Base-by-base conservation (phyloP, 2,797 vertebrate species). In the Micropoecilia bifurca region DNA sequence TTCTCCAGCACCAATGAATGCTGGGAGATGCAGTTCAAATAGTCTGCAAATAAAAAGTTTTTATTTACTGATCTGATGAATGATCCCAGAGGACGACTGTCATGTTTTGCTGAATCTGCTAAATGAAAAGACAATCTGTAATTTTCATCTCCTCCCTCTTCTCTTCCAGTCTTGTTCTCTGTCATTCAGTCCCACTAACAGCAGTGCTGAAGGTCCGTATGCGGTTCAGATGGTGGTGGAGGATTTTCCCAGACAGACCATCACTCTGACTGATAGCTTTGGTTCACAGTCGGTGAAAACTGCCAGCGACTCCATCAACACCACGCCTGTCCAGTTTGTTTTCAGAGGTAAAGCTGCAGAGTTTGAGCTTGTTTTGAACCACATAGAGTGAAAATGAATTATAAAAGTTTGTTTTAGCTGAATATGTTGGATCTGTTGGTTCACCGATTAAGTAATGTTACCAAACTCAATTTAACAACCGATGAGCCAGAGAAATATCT, bases 301-400 rank as follows among this genome's bases (percentile, higher is more conserved):
- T 50, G 0, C 6, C 0, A 47, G 7, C 0, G 2, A 57, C 1
- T 0, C 36, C 0, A 59, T 90, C 80, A 91, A 87, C 80, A 89
- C 78, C 63, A 6, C 90, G 0, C 85, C 90, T 1, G 4, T 92
- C 14, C 86, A 90, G 69, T 91, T 91, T 80, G 55, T 63, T 41
- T 14, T 92, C 2, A 22, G 0, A 16, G 88, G 90, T 91, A 41
- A 3, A 46, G 28, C 48, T 50, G 48, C 48, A 50, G 25, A 39
- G 16, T 43, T 41, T 28, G 13, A 22, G 22, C 10, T 12, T 18
- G 14, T 45, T 33, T 61, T 25, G 39, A 71, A 12, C 28, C 39
- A 36, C 6, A 25, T 43, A 53, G 1, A 39, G 10, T 22, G n/a
- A 46, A 1, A 9, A 25, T 71, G 5, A n/a, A 20, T 71, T 45